Base-by-base conservation (phyloP, 1,140 invertebrate species). In the Eriosoma lanigerum region DNA sequence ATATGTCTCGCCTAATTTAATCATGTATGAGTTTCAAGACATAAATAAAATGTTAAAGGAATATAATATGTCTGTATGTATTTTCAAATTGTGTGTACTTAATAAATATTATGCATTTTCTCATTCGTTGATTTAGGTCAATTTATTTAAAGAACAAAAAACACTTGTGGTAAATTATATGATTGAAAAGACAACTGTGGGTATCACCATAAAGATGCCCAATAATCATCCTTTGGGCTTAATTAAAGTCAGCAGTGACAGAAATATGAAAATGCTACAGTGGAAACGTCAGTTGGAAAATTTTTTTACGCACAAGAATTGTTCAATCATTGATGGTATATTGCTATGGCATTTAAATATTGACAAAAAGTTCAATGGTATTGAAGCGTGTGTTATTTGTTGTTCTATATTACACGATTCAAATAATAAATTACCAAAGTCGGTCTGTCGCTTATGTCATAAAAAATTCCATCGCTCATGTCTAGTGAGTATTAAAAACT, bases 331-430 rank as follows among this genome's bases (percentile, higher is more conserved):
- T 84, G 94, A 97, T 86, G 95, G 93, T 29, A 85, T 97, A 0
- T 88, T 89, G 19, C 87, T 96, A 46, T 98, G 96, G 96, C 96
- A 96, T 84, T 90, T 89, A 78, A 95, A 94, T 86, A 88, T 98
- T 70, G 94, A 97, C 84, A 95, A 94, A 84, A 92, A 92, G 84
- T 96, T 96, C 84, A 91, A 94, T 83, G 95, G 94, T 0, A 90
- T 96, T 0, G 95, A 97, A 84, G 95, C 97, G 84, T 98, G 96
- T 86, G 95, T 93, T 84, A 96, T 98, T 84, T 98, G 96, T 84
- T 97, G 93, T 86, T 94, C 92, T 82, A 92, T 97, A 83, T 88
- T 97, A 62, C 95, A 97, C 83, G 90, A 92, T 78, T 91, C 91
- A 29, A 96, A 92, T 78, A 94, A 92, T 83, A 91, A 96, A 86